Conservation (phyloP, 2,888 invertebrate genomes). For the Diplazon laetatorius region DNA sequence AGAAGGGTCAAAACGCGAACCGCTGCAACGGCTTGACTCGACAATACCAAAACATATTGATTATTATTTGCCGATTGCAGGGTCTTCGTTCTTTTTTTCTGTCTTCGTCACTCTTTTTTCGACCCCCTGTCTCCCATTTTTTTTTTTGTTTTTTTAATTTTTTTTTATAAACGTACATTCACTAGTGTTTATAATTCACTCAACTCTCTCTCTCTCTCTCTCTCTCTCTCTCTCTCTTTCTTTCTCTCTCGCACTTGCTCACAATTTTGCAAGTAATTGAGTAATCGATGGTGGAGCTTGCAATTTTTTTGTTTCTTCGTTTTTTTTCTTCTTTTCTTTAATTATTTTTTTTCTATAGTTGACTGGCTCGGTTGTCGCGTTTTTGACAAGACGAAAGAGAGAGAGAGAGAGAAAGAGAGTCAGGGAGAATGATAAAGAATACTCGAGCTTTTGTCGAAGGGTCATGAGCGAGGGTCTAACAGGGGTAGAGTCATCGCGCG, state of each 20-base stretch:
- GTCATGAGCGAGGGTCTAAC: conserved; percentile 23
- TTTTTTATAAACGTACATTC: conserved; percentile 57
- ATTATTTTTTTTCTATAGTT: no score
- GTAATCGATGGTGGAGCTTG: conserved; percentile 42
- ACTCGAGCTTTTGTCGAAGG: conserved; percentile 11
- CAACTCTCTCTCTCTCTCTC: conserved; percentile 58
- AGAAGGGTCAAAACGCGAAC: conserved; percentile 29
- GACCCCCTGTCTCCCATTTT: conserved; percentile 16
- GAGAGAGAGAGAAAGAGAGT: conserved; percentile 4
- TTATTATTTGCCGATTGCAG: conserved; percentile 56
- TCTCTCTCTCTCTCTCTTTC: conserved; percentile 66
- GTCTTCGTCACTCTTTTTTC: conserved; percentile 37
- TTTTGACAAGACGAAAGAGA: conserved; percentile 22
- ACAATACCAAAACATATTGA: conserved; percentile 58
- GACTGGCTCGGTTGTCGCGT: conserved; percentile 21
- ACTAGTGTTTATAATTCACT: conserved; percentile 58
- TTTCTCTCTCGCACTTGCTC: conserved; percentile 64
- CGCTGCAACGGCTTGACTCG: conserved; percentile 64
- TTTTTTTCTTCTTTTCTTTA: no score
- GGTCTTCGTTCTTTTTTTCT: conserved; percentile 35
- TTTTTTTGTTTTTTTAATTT: conserved; percentile 38
- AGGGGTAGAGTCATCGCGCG: conserved; percentile 43
- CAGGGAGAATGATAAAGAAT: no score
- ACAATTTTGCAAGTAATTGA: conserved; percentile 58
- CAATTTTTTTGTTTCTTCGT: conserved; percentile 13